These are phyloP conservation scores for Scaptodrosophila latifasciaeformis DNA, from an alignment of 2,888 invertebrate genomes.

Conservation along the genomic window DNA sequence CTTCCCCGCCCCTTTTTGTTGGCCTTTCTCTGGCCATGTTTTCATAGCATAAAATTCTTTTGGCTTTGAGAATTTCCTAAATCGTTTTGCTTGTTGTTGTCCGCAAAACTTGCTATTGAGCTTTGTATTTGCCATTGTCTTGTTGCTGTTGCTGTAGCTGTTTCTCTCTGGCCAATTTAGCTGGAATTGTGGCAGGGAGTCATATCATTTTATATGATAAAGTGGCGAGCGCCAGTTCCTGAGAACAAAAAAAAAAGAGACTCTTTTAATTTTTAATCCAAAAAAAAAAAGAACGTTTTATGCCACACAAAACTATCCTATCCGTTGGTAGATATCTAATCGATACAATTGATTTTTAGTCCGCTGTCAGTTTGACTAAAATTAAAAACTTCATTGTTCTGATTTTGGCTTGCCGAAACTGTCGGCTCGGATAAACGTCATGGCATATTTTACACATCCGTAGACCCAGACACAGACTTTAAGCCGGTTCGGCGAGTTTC, in stretches of 20 bases:
- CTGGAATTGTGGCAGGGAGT: conserved; percentile 38
- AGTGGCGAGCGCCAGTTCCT: conserved; percentile 57
- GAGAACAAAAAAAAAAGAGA: too few species aligned
- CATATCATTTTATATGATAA: conserved; percentile 60
- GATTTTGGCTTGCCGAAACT: too few species aligned
- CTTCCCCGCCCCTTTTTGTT: too few species aligned
- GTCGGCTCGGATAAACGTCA: not conserved
- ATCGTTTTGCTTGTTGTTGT: conserved; percentile 25
- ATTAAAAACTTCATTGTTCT: too few species aligned
- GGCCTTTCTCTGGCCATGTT: not conserved
- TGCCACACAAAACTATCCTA: too few species aligned
- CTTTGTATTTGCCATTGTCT: conserved; percentile 10
- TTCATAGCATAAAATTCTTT: conserved; percentile 50
- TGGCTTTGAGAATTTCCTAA: conserved; percentile 57
- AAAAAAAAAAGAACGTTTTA: too few species aligned
- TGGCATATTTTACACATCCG: too few species aligned
- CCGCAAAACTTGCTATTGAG: too few species aligned
- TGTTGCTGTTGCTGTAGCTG: conserved; percentile 21
- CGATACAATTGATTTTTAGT: not conserved
- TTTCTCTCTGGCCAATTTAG: conserved; percentile 12
- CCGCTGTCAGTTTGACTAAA: not conserved
- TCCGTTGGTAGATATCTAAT: not conserved
- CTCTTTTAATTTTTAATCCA: too few species aligned
- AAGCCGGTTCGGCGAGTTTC: too few species aligned
- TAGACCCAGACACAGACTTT: too few species aligned